A percentile compares a stretch with the other conserved stretches of the same genome.
These are phyloP conservation scores for Tetranychus truncatus DNA, from an alignment of 2,888 invertebrate species.

Conservation along the genomic window DNA sequence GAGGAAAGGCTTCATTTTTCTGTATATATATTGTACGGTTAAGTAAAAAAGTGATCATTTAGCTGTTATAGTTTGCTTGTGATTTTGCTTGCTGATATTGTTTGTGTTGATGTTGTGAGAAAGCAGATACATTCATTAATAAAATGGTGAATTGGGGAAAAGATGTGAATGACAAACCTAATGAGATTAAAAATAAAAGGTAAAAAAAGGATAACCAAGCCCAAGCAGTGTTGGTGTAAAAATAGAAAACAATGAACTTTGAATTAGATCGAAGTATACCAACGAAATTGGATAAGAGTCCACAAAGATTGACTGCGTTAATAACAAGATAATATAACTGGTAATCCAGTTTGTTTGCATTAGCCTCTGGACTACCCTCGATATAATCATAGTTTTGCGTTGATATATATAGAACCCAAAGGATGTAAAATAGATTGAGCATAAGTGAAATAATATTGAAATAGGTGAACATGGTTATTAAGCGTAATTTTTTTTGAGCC, in stretches of 20 bases:
- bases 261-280: not conserved
- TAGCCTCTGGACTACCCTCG: not conserved
- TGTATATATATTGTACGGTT: not conserved
- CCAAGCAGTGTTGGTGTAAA: not conserved
- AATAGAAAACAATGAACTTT: conserved; percentile 1
- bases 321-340: not conserved
- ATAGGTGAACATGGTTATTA: not conserved
- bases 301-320: not conserved
- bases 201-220: not conserved
- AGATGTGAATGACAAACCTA: not conserved
- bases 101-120: too few species aligned
- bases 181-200: not conserved
- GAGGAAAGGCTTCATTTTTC: not conserved
- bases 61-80: too few species aligned
- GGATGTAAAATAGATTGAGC: not conserved
- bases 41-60: not conserved
- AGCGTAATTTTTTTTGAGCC: not conserved
- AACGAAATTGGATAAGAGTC: not conserved
- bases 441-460: not conserved
- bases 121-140: not conserved
- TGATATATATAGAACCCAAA: not conserved
- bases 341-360: not conserved
- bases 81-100: too few species aligned
- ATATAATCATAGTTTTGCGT: not conserved
- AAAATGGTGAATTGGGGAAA: not conserved